Evolutionary conservation across 2,113 vertebrate genomes (phyloP), one percentile per base, ranked within the genome.

Genomic region (Campylomormyrus numenius): DNA sequence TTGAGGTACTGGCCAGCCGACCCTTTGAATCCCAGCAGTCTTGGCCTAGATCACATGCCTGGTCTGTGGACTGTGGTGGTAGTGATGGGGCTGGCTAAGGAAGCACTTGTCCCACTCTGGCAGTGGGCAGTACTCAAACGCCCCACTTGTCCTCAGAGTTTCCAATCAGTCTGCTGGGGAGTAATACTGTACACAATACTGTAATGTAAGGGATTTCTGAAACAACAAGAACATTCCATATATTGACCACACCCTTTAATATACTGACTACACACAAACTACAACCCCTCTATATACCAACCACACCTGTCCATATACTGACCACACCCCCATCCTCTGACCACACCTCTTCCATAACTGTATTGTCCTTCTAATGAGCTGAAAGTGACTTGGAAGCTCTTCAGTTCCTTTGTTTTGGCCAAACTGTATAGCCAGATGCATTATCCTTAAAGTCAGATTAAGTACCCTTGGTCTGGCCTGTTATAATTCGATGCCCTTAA

Each of bases 1-100:
- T 96, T 24, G 96, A 98, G 98, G 98, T 99, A 96, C 87, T 90
- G 87, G 53, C 74, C 58, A 46, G 3, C 74, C 2, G 5, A 27
- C 13, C 10, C 24, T 74, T 31, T 48, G 83, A 85, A 80, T 39
- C 35, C 19, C 35, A 21, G 17, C 87, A 11, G 35, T 27, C 35
- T 88, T 88, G 56, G 39, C 83, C 77, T 27, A 11, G 77, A 83
- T 19, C 7, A 3, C 77, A 70, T 70, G 62, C 62, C 77, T 35
- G 31, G 15, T 45, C 77, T 45, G 17, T 19, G 77, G 35, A 83
- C 77, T 83, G 77, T 83, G 77, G 31, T 83, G 7, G 77, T 31
- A 13, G 62, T 31, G n/a, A 31, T 70, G n/a, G 35, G 5, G 31
- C 31, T 35, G 15, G 35, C 74, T 42, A 42, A 80, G 31, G 35